Conservation (phyloP, 2,888 invertebrate genomes). For the Lamellibrachia satsuma region DNA sequence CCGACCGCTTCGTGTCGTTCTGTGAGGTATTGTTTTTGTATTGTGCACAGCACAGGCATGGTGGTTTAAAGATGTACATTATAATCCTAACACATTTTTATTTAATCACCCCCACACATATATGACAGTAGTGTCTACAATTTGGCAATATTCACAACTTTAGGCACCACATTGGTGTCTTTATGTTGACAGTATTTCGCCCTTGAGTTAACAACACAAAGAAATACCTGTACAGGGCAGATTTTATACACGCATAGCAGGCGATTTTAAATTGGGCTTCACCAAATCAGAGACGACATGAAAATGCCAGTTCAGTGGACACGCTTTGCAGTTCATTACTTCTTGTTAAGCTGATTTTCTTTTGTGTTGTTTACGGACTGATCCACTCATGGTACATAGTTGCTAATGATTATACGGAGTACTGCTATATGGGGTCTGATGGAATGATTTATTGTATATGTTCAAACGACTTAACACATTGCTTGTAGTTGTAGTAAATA, state of each 20-base stretch:
- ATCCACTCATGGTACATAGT: background rate
- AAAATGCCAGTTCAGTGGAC: background rate
- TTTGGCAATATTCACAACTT: background rate
- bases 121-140: background rate
- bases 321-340: background rate
- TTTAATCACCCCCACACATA: background rate
- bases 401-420: background rate
- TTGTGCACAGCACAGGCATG: background rate
- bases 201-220: background rate
- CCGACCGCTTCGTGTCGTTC: background rate
- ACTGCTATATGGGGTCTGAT: background rate
- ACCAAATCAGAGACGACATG: background rate
- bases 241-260: background rate
- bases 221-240: background rate
- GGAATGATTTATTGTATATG: background rate
- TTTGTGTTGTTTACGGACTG: background rate
- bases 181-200: no score
- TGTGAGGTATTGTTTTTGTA: background rate
- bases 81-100: background rate
- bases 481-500: background rate
- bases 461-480: background rate
- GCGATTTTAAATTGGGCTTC: background rate
- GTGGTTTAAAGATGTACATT: background rate
- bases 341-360: background rate
- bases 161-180: no score